Evolutionary conservation across 1,140 invertebrate species (phyloP), one percentile per base, ranked within the genome.

Genomic region (Phymorhynchus buccinoides): DNA sequence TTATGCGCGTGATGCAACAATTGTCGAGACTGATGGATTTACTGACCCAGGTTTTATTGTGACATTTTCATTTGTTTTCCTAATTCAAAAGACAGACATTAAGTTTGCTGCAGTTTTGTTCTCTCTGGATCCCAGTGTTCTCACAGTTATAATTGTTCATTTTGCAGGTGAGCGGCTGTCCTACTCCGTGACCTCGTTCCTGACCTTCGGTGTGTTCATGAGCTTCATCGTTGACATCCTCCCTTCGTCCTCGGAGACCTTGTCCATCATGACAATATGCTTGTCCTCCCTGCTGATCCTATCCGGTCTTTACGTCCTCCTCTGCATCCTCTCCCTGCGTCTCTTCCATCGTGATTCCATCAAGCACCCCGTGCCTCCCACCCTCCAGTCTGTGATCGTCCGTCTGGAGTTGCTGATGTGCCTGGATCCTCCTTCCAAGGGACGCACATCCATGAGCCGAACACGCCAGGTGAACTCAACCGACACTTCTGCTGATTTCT

Each of bases 131-230:
- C n/a, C n/a, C n/a, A n/a, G n/a, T n/a, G n/a, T n/a, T n/a, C n/a
- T n/a, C n/a, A n/a, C n/a, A n/a, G n/a, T n/a, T n/a, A n/a, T n/a
- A n/a, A n/a, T n/a, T n/a, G n/a, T n/a, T n/a, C n/a, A n/a, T n/a
- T 62, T 35, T 71, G 4, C 68, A 81, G 80, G 80, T 32, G 84
- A 85, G 39, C 44, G 77, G 37, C 73, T 85, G 56, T 37, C 84
- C 3, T 79, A 78, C 52, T 12, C 84, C 16, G 37, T 80, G 39
- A 85, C 84, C 6, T 37, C 77, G 3, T 56, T 85, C 22, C 77
- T 85, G 56, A 62, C 84, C 35, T 80, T 80, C 84, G 84, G 75
- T 4, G 75, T 85, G 48, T 85, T 85, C 77, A 78, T 85, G 73
- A 80, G 84, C 44, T 79, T 85, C 84, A 78, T 85, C 52, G 27